These are phyloP conservation scores for Hirtodrosophila confusa DNA, from an alignment of 2,888 invertebrate genomes.

Conservation along the genomic window DNA sequence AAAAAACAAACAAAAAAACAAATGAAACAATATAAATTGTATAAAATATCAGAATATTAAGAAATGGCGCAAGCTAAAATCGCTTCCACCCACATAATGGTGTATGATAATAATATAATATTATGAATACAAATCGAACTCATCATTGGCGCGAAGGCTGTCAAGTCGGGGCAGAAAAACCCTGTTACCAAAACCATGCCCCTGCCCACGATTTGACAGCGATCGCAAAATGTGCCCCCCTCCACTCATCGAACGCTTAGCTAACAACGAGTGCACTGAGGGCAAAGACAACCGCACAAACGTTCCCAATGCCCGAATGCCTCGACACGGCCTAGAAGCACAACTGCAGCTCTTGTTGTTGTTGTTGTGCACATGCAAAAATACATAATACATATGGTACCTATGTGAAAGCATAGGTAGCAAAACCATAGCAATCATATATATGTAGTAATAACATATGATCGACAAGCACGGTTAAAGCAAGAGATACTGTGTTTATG, in stretches of 20 bases:
- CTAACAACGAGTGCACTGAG: slow-evolving; percentile 52
- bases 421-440: slow-evolving; percentile 7
- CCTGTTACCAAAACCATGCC: slow-evolving; percentile 15
- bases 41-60: slow-evolving; percentile 27
- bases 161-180: slow-evolving; percentile 47
- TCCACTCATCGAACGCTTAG: slow-evolving; percentile 45
- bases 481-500: slow-evolving; percentile 19
- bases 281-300: slow-evolving; percentile 23
- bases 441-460: slow-evolving; percentile 8
- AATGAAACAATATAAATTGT: slow-evolving; percentile 32
- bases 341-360: slow-evolving; percentile 41
- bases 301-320: slow-evolving; percentile 25
- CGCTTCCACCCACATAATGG: slow-evolving; percentile 30
- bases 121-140: slow-evolving; percentile 18
- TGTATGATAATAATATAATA: slow-evolving; percentile 48
- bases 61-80: slow-evolving; percentile 30
- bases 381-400: not conserved
- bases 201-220: slow-evolving; percentile 51
- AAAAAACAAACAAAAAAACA: slow-evolving; percentile 2
- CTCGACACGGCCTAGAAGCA: slow-evolving; percentile 34
- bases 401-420: slow-evolving; percentile 9
- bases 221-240: slow-evolving; percentile 37
- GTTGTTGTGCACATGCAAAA: slow-evolving; percentile 25
- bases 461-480: slow-evolving; percentile 21
- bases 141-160: slow-evolving; percentile 37